A percentile compares a stretch with the other conserved stretches of the same genome.
Evolutionary conservation across 2,888 invertebrate genomes (phyloP).

Genomic region (Adelphocoris suturalis): DNA sequence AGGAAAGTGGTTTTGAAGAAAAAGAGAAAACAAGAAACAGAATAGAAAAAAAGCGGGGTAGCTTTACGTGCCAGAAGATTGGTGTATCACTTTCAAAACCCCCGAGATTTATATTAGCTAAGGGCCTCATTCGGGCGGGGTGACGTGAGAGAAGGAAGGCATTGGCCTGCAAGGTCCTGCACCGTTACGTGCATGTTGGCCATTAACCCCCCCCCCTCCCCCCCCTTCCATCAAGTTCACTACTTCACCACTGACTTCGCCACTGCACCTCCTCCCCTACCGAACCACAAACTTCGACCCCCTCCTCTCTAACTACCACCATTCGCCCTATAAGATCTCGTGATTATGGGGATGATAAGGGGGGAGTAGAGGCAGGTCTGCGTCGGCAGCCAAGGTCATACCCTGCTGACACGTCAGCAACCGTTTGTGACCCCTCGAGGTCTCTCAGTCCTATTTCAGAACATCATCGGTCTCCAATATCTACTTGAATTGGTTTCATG

Average conservation of each 20-base stretch:
- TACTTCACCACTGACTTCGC: background rate
- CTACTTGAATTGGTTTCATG: too few species aligned
- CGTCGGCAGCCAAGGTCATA: constrained; percentile 16
- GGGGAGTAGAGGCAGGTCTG: background rate
- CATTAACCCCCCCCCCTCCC: constrained; percentile 33
- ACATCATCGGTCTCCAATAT: too few species aligned
- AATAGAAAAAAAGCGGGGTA: background rate
- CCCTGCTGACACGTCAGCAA: constrained; percentile 17
- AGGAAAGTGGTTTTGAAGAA: too few species aligned
- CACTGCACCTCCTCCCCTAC: background rate
- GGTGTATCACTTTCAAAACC: constrained; percentile 14
- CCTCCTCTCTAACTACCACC: background rate
- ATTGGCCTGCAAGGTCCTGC: constrained; percentile 59
- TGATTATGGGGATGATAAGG: background rate
- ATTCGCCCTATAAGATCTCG: background rate
- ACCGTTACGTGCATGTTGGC: constrained; percentile 56
- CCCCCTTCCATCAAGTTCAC: background rate
- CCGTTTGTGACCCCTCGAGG: constrained; percentile 29
- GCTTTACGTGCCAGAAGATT: constrained; percentile 1
- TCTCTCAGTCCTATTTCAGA: background rate
- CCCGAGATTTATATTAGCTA: background rate
- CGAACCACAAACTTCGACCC: background rate
- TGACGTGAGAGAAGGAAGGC: background rate
- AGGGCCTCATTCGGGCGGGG: background rate
- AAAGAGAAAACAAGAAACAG: background rate